A percentile compares a stretch with the other conserved stretches of the same genome.
Evolutionary conservation across 2,797 vertebrate species (phyloP).

Genomic region (Ibycter americanus): DNA sequence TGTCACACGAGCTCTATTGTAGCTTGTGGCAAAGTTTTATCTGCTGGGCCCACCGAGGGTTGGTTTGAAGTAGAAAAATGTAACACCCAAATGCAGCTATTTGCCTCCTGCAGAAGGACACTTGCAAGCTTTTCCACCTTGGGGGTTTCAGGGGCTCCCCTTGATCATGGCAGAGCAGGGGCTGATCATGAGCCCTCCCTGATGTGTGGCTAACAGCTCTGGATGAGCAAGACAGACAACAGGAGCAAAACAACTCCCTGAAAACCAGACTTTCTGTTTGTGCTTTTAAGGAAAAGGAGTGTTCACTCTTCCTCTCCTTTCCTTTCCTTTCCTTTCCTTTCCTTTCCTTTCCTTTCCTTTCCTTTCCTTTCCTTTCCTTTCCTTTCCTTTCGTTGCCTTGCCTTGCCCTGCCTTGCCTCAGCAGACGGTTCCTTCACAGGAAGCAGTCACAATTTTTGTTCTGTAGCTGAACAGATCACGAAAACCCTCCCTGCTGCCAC

Average conservation of each 20-base stretch:
- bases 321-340: too few relatives aligned
- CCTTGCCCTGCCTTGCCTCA: neutral
- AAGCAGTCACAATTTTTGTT: constrained; percentile 16
- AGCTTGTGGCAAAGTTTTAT: neutral
- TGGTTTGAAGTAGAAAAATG: constrained; percentile 12
- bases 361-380: too few relatives aligned
- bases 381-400: neutral
- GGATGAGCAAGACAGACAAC: neutral
- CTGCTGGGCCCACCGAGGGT: neutral
- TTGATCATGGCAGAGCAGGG: neutral
- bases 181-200: neutral
- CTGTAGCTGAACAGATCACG: neutral
- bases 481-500: neutral
- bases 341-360: neutral
- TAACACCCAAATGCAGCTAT: neutral
- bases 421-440: neutral
- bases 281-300: neutral
- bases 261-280: neutral
- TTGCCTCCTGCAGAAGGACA: neutral
- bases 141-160: neutral
- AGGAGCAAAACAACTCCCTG: neutral
- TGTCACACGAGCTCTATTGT: neutral
- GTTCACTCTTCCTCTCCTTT: too few relatives aligned
- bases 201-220: fast-evolving
- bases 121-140: neutral